Conservation (phyloP, 1,140 invertebrate species). For the Zophobas morio region DNA sequence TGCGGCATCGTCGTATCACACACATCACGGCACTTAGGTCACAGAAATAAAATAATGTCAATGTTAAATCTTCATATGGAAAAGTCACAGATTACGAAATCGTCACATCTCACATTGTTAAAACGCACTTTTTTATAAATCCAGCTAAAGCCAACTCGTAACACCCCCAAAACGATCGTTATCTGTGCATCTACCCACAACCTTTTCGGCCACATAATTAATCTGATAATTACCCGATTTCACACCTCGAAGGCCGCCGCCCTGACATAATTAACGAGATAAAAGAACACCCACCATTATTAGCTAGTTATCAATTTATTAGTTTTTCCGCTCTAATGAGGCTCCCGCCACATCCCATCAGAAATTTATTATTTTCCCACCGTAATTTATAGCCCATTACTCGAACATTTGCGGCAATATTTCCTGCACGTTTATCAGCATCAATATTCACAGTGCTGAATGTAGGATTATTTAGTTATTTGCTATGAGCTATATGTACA, state of each 20-base stretch:
- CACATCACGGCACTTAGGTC: too few relatives aligned
- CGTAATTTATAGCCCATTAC: slow-evolving; percentile 34
- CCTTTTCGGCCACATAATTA: too few relatives aligned
- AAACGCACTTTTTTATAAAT: too few relatives aligned
- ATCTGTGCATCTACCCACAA: too few relatives aligned
- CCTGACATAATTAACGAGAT: not conserved
- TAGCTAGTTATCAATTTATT: slow-evolving; percentile 4
- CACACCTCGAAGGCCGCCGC: not conserved
- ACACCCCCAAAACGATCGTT: too few relatives aligned
- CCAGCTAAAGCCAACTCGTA: too few relatives aligned
- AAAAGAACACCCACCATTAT: not conserved
- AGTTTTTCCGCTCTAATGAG: slow-evolving; percentile 29
- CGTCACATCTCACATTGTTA: too few relatives aligned
- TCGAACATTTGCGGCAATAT: slow-evolving; percentile 21
- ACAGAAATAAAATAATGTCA: too few relatives aligned
- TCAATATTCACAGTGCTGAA: slow-evolving; percentile 33
- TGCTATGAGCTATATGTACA: slow-evolving; percentile 41
- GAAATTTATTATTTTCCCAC: slow-evolving; percentile 24
- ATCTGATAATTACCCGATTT: too few relatives aligned
- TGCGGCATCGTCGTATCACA: too few relatives aligned
- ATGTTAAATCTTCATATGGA: too few relatives aligned
- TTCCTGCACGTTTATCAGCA: slow-evolving; percentile 31
- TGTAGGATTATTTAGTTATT: slow-evolving; percentile 37
- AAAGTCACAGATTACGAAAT: too few relatives aligned
- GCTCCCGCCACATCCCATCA: slow-evolving; percentile 13